Evolutionary conservation across 1,140 invertebrate genomes (phyloP).

Genomic region (Venturia canescens): DNA sequence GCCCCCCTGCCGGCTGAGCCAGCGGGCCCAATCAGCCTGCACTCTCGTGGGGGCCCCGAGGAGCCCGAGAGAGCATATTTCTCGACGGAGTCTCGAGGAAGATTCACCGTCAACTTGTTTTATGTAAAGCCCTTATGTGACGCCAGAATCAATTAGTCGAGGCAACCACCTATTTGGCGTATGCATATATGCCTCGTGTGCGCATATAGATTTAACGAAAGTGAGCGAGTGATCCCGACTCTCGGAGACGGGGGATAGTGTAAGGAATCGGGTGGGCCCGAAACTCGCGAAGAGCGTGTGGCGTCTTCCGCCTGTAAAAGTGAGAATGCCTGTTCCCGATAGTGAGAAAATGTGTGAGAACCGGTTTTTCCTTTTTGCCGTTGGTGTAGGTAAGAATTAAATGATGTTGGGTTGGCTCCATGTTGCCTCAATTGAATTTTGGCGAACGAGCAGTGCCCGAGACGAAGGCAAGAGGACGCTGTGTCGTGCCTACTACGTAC

Average conservation of each 20-base stretch:
- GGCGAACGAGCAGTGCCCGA: background rate
- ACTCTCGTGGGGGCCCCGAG: conserved; percentile 44
- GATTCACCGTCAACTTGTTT: conserved; percentile 59
- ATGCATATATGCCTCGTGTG: conserved; percentile 47
- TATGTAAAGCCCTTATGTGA: conserved; percentile 63
- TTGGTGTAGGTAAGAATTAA: conserved; percentile 31
- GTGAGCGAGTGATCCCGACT: conserved; percentile 22
- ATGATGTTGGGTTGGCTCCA: background rate
- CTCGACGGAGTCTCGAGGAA: conserved; percentile 3
- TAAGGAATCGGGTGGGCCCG: background rate
- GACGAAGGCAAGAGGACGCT: background rate
- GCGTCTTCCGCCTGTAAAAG: conserved; percentile 8
- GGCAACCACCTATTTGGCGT: conserved; percentile 64
- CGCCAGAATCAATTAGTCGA: conserved; percentile 67
- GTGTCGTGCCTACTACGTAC: background rate
- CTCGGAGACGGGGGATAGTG: background rate
- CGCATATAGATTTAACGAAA: conserved; percentile 46
- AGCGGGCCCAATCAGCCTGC: conserved; percentile 58
- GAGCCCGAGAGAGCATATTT: background rate
- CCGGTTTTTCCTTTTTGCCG: conserved; percentile 22
- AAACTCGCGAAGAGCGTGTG: background rate
- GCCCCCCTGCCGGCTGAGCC: conserved; percentile 58
- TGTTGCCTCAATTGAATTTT: conserved; percentile 17
- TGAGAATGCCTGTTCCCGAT: conserved; percentile 4
- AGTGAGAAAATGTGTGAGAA: conserved; percentile 22